Evolutionary conservation across 2,888 invertebrate genomes (phyloP), one percentile per base, ranked within the genome.

Genomic region (Camponotus fellah): DNA sequence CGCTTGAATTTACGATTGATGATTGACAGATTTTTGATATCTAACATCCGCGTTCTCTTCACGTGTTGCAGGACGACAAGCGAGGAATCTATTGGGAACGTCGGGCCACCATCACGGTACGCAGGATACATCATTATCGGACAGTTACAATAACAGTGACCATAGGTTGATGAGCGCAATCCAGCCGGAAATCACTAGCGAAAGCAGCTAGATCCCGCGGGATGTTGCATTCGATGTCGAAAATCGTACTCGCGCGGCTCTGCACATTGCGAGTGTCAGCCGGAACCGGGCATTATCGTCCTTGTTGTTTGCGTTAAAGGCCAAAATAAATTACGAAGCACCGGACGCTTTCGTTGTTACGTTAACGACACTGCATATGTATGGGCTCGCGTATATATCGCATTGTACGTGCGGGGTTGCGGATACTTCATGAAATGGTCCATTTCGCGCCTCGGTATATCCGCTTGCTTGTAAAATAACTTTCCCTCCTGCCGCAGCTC

Each of bases 21-120:
- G 14, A 37, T 32, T 4, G 53, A 69, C 34, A 69, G 34, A n/a
- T 49, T 37, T 1, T 9, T 3, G 10, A 72, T 72, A 34, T 60
- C 40, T 60, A 46, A 72, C 10, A 26, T 60, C n/a, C 1, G n/a
- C 56, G 32, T 66, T 76, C 53, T 32, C 10, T 74, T 80, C 34
- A 2, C 72, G 43, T 83, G 72, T 65, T 88, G 37, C 91, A 94
- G 94, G 94, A 90, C 93, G 94, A 80, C 93, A 92, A 87, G 88
- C 92, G 88, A 92, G 93, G 87, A 93, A 93, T 87, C 88, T 92
- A 86, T 90, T 91, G 79, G 93, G 92, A 49, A 88, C 86, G 82
- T 88, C 92, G 82, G 92, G 90, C 85, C 93, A 92, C 87, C 93
- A 94, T 86, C 90, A 91, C 82, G 89, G 88, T 26, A 89, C 88